phyloP scores from a whole-genome alignment of 2,797 vertebrate species.

The Fratercula arctica region DNA sequence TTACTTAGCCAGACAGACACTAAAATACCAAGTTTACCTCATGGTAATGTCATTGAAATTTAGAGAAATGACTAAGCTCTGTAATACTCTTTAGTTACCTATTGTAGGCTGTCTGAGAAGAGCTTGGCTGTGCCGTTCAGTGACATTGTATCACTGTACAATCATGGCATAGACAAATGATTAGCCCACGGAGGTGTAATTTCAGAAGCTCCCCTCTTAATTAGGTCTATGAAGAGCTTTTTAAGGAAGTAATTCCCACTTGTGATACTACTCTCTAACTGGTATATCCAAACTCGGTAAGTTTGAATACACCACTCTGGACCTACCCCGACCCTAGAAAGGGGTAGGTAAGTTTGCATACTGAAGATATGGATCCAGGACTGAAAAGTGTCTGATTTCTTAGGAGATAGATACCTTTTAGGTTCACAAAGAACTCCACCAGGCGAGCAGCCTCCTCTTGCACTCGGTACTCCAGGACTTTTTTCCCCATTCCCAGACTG shows the following conservation, averaged over 20 bases:
- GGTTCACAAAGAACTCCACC: constrained; percentile 53
- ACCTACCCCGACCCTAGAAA: neutral
- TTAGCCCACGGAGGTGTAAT: neutral
- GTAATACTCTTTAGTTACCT: neutral
- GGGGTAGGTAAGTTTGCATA: neutral
- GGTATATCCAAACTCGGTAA: neutral
- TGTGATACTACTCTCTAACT: neutral
- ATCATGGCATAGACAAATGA: neutral
- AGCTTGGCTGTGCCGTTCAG: neutral
- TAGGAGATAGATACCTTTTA: constrained; percentile 41
- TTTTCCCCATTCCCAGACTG: constrained; percentile 72
- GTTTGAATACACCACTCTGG: neutral
- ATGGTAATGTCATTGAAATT: neutral
- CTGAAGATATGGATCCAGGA: neutral
- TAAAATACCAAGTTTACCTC: neutral
- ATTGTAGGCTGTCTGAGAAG: neutral
- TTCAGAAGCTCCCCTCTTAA: neutral
- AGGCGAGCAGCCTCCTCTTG: constrained; percentile 66
- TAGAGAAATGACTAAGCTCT: neutral
- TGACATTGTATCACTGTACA: neutral
- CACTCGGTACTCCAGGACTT: constrained; percentile 56
- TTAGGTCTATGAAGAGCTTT: neutral
- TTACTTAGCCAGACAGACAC: neutral
- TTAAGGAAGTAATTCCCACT: neutral
- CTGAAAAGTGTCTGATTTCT: neutral